These are phyloP conservation scores for Aporrectodea caliginosa DNA, from an alignment of 1,140 invertebrate species.

Conservation along the genomic window DNA sequence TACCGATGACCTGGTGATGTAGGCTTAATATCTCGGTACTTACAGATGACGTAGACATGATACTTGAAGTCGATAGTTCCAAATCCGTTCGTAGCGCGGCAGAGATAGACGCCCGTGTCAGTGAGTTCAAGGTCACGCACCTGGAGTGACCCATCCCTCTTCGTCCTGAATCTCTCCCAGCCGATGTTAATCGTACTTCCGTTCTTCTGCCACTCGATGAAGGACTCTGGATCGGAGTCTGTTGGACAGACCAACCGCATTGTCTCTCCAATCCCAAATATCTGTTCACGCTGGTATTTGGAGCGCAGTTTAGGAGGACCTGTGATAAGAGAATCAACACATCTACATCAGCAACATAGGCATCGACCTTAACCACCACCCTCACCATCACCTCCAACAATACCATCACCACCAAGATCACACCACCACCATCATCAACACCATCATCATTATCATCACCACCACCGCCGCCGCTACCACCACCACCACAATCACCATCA, in stretches of 20 bases:
- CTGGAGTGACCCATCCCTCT: neutral
- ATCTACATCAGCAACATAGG: too few species aligned
- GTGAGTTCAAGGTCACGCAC: neutral
- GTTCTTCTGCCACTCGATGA: neutral
- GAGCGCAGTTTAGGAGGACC: neutral
- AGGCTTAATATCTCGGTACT: neutral
- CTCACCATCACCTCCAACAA: too few species aligned
- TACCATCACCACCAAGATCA: too few species aligned
- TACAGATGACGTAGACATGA: neutral
- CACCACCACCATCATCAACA: too few species aligned
- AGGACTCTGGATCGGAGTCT: neutral
- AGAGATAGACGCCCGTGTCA: neutral
- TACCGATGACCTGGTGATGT: too few species aligned
- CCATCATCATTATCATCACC: too few species aligned
- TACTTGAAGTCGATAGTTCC: neutral
- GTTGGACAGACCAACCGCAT: neutral
- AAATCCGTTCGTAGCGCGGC: neutral
- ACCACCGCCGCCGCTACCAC: too few species aligned
- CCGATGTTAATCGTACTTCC: neutral
- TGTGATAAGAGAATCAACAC: too few species aligned
- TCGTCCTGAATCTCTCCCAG: neutral
- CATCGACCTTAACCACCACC: too few species aligned
- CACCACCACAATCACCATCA: slow-evolving; percentile 4
- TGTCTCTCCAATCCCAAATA: neutral
- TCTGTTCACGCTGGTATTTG: neutral